A percentile compares a stretch with the other conserved stretches of the same genome.
These are phyloP conservation scores for Xiphophorus maculatus DNA, from an alignment of 2,113 vertebrate species.

Conservation along the genomic window DNA sequence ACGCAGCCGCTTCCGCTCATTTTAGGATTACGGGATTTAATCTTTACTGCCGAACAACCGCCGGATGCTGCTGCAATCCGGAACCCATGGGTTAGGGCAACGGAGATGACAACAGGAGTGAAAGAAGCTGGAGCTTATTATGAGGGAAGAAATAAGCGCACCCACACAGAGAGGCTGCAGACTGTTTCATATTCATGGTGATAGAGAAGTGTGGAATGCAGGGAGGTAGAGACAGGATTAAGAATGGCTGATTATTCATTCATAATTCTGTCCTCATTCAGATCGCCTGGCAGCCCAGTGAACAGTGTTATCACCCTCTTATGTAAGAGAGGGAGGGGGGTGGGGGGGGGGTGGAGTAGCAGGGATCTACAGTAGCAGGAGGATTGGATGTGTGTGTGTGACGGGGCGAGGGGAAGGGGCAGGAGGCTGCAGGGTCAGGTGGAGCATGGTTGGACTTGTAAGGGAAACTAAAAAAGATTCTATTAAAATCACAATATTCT, in stretches of 20 bases:
- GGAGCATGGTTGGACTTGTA: conserved; percentile 24
- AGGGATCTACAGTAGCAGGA: background rate
- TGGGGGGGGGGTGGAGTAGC: too few relatives aligned
- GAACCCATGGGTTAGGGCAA: conserved; percentile 27
- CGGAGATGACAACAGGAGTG: background rate
- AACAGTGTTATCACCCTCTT: conserved; percentile 35
- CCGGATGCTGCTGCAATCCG: conserved; percentile 27
- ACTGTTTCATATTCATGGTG: background rate
- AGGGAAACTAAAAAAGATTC: background rate
- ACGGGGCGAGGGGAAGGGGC: background rate
- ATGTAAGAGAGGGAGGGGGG: conserved; percentile 22
- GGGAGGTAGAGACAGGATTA: conserved; percentile 47
- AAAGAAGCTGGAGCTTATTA: background rate
- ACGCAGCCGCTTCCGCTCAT: conserved; percentile 37
- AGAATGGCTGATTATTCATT: conserved; percentile 77
- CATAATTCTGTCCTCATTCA: conserved; percentile 69
- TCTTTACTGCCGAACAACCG: conserved; percentile 80
- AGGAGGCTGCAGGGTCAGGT: conserved; percentile 33
- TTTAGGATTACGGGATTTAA: conserved; percentile 79
- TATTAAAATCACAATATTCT: too few relatives aligned
- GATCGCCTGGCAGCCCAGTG: conserved; percentile 8
- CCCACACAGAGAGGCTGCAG: background rate
- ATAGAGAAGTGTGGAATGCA: conserved; percentile 12
- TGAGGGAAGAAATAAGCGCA: background rate
- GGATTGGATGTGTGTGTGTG: background rate